Evolutionary conservation across 2,797 vertebrate species (phyloP).

Genomic region (Diglossa cyanea): DNA sequence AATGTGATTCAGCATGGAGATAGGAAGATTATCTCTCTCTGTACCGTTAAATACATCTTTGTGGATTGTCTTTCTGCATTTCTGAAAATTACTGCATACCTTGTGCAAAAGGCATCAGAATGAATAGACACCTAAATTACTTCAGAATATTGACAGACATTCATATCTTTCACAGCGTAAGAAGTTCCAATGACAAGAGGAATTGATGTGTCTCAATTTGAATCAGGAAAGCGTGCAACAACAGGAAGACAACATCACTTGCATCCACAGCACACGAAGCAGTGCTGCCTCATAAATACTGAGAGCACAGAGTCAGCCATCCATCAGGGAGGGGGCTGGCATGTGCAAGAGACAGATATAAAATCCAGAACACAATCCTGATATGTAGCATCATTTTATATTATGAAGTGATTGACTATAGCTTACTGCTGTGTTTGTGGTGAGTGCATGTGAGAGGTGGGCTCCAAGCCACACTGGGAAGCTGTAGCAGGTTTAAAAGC

Average conservation of each 20-base stretch:
- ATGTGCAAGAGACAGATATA: rapidly evolving
- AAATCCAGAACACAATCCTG: background rate
- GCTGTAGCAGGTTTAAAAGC: background rate
- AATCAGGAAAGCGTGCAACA: background rate
- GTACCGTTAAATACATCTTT: background rate
- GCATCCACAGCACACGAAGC: rapidly evolving
- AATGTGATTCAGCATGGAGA: background rate
- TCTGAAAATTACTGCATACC: background rate
- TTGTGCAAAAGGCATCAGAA: background rate
- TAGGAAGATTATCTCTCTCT: background rate
- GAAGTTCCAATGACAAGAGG: background rate
- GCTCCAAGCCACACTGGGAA: background rate
- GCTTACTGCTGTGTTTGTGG: background rate
- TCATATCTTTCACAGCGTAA: background rate
- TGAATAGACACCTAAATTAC: background rate
- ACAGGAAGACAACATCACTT: background rate
- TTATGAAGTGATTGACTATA: background rate
- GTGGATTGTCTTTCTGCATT: background rate
- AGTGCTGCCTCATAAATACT: background rate
- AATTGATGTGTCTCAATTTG: background rate
- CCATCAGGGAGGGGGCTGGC: too few species aligned
- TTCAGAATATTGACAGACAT: background rate
- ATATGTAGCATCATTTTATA: background rate
- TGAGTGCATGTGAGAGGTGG: background rate
- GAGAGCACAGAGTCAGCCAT: too few species aligned